These are phyloP conservation scores for Globodera ellingtonae DNA, from an alignment of 1,140 invertebrate species.

Conservation along the genomic window DNA sequence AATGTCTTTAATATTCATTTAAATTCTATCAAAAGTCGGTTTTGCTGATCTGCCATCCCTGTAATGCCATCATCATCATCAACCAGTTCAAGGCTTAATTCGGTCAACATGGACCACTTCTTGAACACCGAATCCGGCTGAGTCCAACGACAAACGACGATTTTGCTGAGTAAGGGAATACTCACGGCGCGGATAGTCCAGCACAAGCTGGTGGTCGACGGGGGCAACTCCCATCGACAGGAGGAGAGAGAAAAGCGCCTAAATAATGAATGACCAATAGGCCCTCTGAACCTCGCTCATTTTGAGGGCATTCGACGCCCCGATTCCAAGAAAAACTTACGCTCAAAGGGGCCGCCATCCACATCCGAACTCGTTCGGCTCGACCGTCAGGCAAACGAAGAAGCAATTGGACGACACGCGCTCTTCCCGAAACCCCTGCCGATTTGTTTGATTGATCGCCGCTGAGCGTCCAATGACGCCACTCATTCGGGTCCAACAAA, in stretches of 20 bases:
- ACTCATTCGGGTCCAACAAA: constrained; percentile 16
- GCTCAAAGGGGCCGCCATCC: constrained; percentile 1
- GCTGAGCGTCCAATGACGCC: background rate
- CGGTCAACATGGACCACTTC: constrained; percentile 54
- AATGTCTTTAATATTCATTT: too few relatives aligned
- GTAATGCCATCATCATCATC: too few relatives aligned
- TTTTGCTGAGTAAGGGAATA: constrained; percentile 18
- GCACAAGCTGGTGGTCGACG: constrained; percentile 42
- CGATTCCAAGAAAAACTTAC: background rate
- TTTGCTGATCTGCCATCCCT: too few relatives aligned
- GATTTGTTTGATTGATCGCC: background rate
- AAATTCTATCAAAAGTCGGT: too few relatives aligned
- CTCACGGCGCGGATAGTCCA: constrained; percentile 48
- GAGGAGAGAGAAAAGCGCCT: constrained; percentile 53
- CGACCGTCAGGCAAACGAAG: constrained; percentile 9
- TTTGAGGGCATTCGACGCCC: background rate
- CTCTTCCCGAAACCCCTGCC: constrained; percentile 5
- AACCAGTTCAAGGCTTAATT: background rate
- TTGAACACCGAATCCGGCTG: constrained; percentile 46
- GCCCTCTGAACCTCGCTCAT: background rate
- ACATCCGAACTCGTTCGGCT: background rate
- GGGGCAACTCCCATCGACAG: constrained; percentile 26
- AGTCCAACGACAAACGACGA: constrained; percentile 29
- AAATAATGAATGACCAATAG: constrained; percentile 16
- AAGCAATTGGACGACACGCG: background rate